Evolutionary conservation across 2,113 vertebrate species (phyloP), one percentile per base, ranked within the genome.

Genomic region (Catharus fuscescens): DNA sequence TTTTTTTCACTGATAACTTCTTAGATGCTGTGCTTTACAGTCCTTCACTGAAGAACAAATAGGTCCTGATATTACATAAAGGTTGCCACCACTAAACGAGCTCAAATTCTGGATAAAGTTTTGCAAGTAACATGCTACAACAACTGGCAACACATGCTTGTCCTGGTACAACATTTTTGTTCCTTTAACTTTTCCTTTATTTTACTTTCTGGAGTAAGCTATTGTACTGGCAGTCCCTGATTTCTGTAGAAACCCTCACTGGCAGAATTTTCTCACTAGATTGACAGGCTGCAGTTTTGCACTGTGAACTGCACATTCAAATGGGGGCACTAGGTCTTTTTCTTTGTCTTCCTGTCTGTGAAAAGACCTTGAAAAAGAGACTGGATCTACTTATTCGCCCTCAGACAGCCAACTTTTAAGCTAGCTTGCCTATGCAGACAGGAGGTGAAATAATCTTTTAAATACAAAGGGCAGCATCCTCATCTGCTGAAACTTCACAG

Each of bases 361-460:
- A 88, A 95, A 85, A 67, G 66, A 91, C 73, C 62, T 93, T 62
- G 54, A 40, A 85, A 65, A 93, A 80, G 34, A 90, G 50, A 21
- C 32, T 91, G 59, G 16, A 93, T 80, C 44, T 82, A 92, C 47
- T 70, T 91, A 85, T 85, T 93, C 60, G 70, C 29, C 14, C 38
- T 85, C 47, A 88, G 47, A 88, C 32, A 60, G 67, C 5, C 0
- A 0, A 66, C 42, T 90, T 91, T 82, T 61, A 76, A 95, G 56
- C 54, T 29, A 47, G 59, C 40, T 88, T 95, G 45, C 50, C 61
- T 80, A 31, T 8, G 48, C 14, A 81, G 64, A n/a, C 72, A 81
- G 60, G 26, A 94, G 62, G 64, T 83, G 47, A 91, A 92, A 93
- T 77, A 77, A 85, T 90, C 59, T 80, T 91, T 90, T 25, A 90